phyloP scores from a whole-genome alignment of 92 coral and sea anemone species.

The Pocillopora grandis region DNA sequence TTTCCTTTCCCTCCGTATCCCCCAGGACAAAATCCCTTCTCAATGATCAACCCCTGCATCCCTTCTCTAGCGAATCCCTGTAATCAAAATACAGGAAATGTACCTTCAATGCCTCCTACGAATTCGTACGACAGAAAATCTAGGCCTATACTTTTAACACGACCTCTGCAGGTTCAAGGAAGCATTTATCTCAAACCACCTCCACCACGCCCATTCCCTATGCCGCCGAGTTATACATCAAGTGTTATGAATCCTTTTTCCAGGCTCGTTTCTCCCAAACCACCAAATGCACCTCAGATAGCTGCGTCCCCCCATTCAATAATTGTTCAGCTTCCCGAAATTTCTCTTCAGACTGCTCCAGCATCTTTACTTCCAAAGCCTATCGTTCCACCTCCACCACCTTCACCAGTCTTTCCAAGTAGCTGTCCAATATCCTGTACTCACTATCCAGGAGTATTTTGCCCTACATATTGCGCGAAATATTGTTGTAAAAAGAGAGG shows the following conservation, averaged over 20 bases:
- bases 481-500: conserved; percentile 60
- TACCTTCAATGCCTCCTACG: neutral
- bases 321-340: conserved; percentile 38
- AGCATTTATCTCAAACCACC: conserved; percentile 30
- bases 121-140: neutral
- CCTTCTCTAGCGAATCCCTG: conserved; percentile 45
- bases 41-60: conserved; percentile 42
- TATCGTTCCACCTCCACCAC: neutral
- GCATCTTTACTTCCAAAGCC: conserved; percentile 6
- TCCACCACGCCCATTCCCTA: conserved; percentile 9
- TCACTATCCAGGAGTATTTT: conserved; percentile 43
- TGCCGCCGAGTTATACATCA: conserved; percentile 7
- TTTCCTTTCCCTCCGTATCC: conserved; percentile 31
- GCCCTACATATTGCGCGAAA: conserved; percentile 73
- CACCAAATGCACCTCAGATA: conserved; percentile 1
- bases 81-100: neutral
- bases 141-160: conserved; percentile 32
- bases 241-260: neutral
- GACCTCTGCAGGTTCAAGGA: conserved; percentile 39
- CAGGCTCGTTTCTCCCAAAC: neutral
- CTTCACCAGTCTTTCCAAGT: conserved; percentile 15
- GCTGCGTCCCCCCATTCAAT: conserved; percentile 25
- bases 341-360: conserved; percentile 23
- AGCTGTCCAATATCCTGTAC: conserved; percentile 54
- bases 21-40: neutral